Percentiles rank a stretch among this genome's conserved stretches.
Conservation (phyloP, 2,113 vertebrate genomes). For the Tyrannus savana region DNA sequence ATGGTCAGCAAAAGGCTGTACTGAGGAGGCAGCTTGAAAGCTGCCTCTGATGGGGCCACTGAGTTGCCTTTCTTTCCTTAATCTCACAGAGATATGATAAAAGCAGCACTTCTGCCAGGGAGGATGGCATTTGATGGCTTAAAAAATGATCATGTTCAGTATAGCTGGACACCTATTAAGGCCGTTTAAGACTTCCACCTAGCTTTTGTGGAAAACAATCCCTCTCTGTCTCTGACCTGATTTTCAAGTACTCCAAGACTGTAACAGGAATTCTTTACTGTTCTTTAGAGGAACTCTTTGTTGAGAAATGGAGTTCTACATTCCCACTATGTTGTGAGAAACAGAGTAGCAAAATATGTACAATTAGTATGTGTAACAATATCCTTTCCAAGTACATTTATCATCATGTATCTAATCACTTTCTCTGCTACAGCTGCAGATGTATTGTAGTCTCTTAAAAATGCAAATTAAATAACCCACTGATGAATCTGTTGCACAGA, state of each 20-base stretch:
- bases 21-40: not conserved
- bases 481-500: not conserved
- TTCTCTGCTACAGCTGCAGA: not conserved
- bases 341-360: not conserved
- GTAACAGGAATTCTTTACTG: not conserved
- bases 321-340: not conserved
- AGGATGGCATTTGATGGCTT: not conserved
- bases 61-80: not conserved
- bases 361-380: not conserved
- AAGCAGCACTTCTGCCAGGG: not conserved
- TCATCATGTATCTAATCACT: not conserved
- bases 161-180: not conserved
- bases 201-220: not conserved
- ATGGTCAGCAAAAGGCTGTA: not conserved
- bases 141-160: not conserved
- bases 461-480: not conserved
- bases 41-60: not conserved
- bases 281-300: not conserved
- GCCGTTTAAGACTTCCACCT: not conserved
- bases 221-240: not conserved
- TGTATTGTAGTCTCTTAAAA: not conserved
- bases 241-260: not conserved
- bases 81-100: not conserved
- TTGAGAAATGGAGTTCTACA: not conserved
- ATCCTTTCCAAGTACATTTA: not conserved